phyloP scores from a whole-genome alignment of 1,140 invertebrate genomes.

The Leptinotarsa lineolata region DNA sequence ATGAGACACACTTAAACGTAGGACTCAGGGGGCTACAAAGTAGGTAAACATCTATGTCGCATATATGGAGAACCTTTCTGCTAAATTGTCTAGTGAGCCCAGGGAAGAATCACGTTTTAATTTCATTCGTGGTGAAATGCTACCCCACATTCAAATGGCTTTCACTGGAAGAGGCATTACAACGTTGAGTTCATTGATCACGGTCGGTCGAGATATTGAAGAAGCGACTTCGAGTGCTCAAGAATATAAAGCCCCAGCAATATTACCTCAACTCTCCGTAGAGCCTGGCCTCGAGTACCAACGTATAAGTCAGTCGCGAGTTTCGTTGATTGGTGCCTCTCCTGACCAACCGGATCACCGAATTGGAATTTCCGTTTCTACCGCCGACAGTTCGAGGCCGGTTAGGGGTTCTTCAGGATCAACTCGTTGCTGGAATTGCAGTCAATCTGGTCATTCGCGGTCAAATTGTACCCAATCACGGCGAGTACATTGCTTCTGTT shows the following conservation, averaged over 20 bases:
- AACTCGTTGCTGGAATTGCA: constrained; percentile 23
- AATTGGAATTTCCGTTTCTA: not conserved
- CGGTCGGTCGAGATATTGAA: not conserved
- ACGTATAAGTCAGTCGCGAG: not conserved
- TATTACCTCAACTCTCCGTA: not conserved
- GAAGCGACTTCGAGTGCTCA: not conserved
- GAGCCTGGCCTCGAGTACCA: not conserved
- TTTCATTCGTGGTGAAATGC: not conserved
- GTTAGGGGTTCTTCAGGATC: not conserved
- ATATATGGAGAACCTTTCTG: not conserved
- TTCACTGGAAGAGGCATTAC: not conserved
- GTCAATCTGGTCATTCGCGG: not conserved
- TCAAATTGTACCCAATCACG: not conserved
- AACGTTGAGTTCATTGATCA: not conserved
- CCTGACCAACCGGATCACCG: no score
- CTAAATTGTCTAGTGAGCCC: not conserved
- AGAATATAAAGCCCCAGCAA: not conserved
- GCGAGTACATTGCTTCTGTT: constrained; percentile 13
- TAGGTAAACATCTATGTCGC: not conserved
- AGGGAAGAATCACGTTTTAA: not conserved
- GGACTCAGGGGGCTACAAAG: not conserved
- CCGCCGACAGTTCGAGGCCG: not conserved
- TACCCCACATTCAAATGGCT: constrained; percentile 6
- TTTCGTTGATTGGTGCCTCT: no score
- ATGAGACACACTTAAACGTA: not conserved